Conservation (phyloP, 2,797 vertebrate genomes). For the Lagodon rhomboides region DNA sequence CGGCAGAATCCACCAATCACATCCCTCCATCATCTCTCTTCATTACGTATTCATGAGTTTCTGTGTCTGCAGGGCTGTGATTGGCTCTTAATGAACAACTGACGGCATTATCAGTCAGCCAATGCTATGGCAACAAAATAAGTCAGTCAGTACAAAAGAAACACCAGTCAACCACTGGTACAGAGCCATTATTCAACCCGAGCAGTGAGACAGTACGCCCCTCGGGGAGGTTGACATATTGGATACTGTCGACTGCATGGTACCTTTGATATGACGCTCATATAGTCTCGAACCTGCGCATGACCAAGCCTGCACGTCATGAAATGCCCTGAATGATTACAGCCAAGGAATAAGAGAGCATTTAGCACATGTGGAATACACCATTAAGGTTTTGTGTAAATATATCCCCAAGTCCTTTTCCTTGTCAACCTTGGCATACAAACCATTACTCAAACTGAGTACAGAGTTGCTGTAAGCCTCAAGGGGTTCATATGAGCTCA, state of each 20-base stretch:
- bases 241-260: conserved; percentile 62
- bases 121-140: conserved; percentile 71
- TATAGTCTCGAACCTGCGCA: conserved; percentile 48
- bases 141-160: conserved; percentile 76
- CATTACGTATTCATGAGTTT: conserved; percentile 83
- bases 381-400: conserved; percentile 66
- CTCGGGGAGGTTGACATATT: conserved; percentile 71
- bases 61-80: conserved; percentile 81
- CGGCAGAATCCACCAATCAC: conserved; percentile 75
- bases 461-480: conserved; percentile 56
- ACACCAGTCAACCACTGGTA: conserved; percentile 67
- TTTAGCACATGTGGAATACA: conserved; percentile 59
- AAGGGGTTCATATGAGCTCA: conserved; percentile 67
- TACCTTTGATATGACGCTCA: conserved; percentile 63
- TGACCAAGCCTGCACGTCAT: conserved; percentile 64
- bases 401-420: conserved; percentile 66
- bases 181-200: conserved; percentile 73
- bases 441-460: conserved; percentile 70
- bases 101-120: conserved; percentile 79
- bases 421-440: conserved; percentile 57
- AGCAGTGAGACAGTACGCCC: conserved; percentile 58
- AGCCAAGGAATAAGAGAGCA: conserved; percentile 24
- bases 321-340: conserved; percentile 70
- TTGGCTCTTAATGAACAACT: conserved; percentile 83
- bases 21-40: conserved; percentile 75